phyloP scores from a whole-genome alignment of 2,113 vertebrate species.

The Ciconia boyciana region DNA sequence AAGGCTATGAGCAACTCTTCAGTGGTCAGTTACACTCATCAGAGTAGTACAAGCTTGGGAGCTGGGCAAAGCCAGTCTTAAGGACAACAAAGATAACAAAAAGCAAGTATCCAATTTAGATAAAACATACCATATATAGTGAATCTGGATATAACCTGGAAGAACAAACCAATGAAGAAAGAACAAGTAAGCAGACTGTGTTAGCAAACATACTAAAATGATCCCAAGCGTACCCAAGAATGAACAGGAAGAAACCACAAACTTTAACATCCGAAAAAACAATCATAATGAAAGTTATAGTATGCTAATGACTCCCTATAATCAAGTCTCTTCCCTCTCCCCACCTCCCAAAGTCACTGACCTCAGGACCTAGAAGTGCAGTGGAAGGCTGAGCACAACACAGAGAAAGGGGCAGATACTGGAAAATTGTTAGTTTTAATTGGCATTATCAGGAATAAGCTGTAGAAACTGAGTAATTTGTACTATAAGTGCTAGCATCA shows the following conservation, averaged over 20 bases:
- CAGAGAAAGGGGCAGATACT: not conserved
- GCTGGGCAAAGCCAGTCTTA: not conserved
- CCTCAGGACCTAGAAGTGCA: not conserved
- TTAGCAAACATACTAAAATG: not conserved
- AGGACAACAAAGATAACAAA: not conserved
- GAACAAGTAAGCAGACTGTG: not conserved
- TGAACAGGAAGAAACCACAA: not conserved
- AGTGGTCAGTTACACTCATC: not conserved
- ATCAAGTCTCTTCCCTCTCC: not conserved
- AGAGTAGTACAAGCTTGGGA: not conserved
- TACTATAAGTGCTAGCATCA: not conserved
- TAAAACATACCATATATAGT: not conserved
- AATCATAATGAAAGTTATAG: not conserved
- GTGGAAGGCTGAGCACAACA: not conserved
- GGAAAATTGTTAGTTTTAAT: not conserved
- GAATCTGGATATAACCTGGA: not conserved
- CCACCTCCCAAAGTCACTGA: not conserved
- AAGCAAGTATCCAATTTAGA: not conserved
- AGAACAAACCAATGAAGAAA: not conserved
- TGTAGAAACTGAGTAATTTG: not conserved
- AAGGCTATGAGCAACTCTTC: not conserved
- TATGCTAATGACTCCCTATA: not conserved
- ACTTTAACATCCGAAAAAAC: not conserved
- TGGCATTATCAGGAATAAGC: not conserved
- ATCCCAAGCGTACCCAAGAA: not conserved